phyloP scores from a whole-genome alignment of 2,113 vertebrate genomes.

The Mionectes macconnelli region DNA sequence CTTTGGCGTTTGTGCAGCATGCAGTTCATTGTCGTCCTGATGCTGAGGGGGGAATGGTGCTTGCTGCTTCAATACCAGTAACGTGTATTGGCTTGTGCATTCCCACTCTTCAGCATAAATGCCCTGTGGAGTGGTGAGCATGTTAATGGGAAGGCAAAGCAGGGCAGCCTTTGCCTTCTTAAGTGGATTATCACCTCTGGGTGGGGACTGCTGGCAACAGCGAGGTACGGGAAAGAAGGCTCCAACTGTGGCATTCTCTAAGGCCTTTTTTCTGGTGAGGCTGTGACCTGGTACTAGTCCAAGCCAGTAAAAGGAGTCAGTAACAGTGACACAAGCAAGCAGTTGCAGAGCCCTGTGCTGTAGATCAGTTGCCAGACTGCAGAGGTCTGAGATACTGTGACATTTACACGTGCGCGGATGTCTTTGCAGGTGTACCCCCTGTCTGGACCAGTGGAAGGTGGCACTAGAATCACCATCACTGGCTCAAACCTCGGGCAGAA shows the following conservation, averaged over 20 bases:
- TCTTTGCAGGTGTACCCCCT: slow-evolving; percentile 88
- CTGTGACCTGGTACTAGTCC: not conserved
- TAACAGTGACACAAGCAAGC: not conserved
- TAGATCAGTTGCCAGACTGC: slow-evolving; percentile 7
- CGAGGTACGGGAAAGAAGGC: not conserved
- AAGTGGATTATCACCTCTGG: not conserved
- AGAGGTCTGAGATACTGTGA: not conserved
- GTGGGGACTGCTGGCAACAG: not conserved
- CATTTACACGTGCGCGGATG: slow-evolving; percentile 15
- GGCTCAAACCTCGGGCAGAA: slow-evolving; percentile 97
- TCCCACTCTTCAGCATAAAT: slow-evolving; percentile 25
- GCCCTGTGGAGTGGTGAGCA: not conserved
- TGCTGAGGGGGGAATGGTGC: slow-evolving; percentile 48
- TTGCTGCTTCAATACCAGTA: slow-evolving; percentile 47
- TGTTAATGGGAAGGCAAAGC: slow-evolving; percentile 6
- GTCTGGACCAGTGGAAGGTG: slow-evolving; percentile 90
- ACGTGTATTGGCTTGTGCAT: slow-evolving; percentile 37
- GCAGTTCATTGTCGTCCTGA: slow-evolving; percentile 35
- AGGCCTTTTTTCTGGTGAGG: not conserved
- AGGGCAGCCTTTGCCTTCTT: not conserved
- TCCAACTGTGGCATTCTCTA: not conserved
- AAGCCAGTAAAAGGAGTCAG: not conserved
- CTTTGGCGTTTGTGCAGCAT: slow-evolving; percentile 60
- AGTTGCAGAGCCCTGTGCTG: not conserved
- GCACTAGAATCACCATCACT: slow-evolving; percentile 88